phyloP scores from a whole-genome alignment of 1,140 invertebrate species.

The Trinorchestia longiramus region DNA sequence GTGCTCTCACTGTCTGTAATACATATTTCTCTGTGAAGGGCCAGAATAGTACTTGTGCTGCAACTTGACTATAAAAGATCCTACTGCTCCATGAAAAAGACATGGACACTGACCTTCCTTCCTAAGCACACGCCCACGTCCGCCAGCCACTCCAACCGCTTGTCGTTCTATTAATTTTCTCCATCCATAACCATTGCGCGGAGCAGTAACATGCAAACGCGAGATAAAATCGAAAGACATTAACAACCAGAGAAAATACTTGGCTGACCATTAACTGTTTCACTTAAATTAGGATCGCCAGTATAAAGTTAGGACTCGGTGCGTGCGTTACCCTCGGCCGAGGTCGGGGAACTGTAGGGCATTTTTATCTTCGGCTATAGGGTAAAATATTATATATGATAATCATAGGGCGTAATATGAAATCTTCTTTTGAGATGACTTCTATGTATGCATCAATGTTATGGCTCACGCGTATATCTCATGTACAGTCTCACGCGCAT shows the following conservation, averaged over 20 bases:
- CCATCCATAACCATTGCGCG: conserved; percentile 13
- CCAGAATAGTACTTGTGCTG: not conserved
- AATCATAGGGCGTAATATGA: too few relatives aligned
- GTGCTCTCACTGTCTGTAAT: not conserved
- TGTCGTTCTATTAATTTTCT: conserved; percentile 21
- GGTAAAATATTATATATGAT: too few relatives aligned
- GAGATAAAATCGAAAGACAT: conserved; percentile 12
- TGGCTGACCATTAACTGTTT: not conserved
- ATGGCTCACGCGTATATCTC: not conserved
- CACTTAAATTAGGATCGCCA: not conserved
- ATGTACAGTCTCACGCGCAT: not conserved
- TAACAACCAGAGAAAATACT: not conserved
- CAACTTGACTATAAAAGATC: not conserved
- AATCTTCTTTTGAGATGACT: too few relatives aligned
- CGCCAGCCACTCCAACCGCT: not conserved
- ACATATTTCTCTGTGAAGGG: not conserved
- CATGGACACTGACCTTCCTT: not conserved
- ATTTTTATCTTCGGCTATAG: not conserved
- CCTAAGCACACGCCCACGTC: not conserved
- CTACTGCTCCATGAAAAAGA: not conserved
- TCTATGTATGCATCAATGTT: too few relatives aligned
- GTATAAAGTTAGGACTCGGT: not conserved
- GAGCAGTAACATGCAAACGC: conserved; percentile 20
- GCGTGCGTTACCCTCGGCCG: not conserved
- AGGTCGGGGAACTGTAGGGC: not conserved